phyloP scores from a whole-genome alignment of 1,140 invertebrate species.

The Acarapis woodi region DNA sequence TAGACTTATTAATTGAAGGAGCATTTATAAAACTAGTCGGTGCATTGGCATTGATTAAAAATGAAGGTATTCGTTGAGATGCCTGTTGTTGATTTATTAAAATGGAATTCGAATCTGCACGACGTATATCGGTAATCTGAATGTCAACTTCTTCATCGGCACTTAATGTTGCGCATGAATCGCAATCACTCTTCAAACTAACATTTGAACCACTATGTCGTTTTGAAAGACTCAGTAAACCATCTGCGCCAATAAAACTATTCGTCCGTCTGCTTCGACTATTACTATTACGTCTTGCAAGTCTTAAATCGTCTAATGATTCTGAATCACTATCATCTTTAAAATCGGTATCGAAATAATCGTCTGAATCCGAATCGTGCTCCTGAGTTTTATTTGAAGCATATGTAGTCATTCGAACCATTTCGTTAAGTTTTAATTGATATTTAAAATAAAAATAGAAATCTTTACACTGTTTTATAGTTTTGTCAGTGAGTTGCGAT shows the following conservation, averaged over 20 bases:
- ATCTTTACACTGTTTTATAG: constrained; percentile 40
- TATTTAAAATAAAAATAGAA: constrained; percentile 57
- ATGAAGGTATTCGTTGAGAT: constrained; percentile 2
- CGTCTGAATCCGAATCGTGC: constrained; percentile 5
- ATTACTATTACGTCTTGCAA: too few species aligned
- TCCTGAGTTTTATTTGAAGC: constrained; percentile 11
- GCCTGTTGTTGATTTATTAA: too few species aligned
- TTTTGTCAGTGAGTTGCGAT: constrained; percentile 28
- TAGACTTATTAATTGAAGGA: too few species aligned
- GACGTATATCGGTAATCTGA: too few species aligned
- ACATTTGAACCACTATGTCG: constrained; percentile 17
- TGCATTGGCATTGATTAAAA: constrained; percentile 9
- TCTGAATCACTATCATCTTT: constrained; percentile 53
- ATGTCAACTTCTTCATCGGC: constrained; percentile 21
- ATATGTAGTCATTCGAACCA: constrained; percentile 28
- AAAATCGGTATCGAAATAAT: constrained; percentile 23
- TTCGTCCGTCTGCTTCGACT: too few species aligned
- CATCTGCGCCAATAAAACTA: too few species aligned
- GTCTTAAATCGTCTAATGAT: too few species aligned
- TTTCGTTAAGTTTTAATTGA: constrained; percentile 33
- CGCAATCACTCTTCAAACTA: constrained; percentile 20
- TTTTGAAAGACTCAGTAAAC: too few species aligned
- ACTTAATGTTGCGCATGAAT: constrained; percentile 24
- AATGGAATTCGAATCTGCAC: too few species aligned
- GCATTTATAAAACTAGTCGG: too few species aligned